Base-by-base conservation (phyloP, 2,113 vertebrate genomes). In the Callaeas wilsoni region DNA sequence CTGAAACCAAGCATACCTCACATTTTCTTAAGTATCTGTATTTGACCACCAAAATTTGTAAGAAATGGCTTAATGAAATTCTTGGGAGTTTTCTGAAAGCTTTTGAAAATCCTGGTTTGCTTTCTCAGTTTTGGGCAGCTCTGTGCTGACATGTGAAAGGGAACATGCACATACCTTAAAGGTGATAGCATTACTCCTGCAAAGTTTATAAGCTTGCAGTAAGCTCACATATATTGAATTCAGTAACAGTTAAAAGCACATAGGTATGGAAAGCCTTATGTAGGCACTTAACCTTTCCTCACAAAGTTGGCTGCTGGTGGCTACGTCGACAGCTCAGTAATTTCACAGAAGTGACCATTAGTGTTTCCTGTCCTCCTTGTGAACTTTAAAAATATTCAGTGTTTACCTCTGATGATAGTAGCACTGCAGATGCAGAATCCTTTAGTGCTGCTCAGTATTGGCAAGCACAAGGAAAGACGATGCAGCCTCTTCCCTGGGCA, bases 291-390 rank as follows among this genome's bases (percentile, higher is more conserved):
- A 77, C 53, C n/a, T 84, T 57, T 79, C 47, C 47, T 73, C 80
- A 59, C 64, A 25, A 27, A 73, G 59, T 11, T 35, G 69, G 37
- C 89, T 12, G 44, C 91, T 32, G 6, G 53, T 10, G 2, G 65
- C 75, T 49, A 0, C 26, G 57, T 41, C 0, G 11, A 77, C 96
- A 89, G 84, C 80, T 89, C 80, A 16, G 84, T 62, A 23, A 53
- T 84, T 89, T 77, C 84, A 74, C 64, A 89, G 86, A 68, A 88
- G 55, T 53, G 70, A 63, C 91, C 76, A 23, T 94, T 90, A 81
- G 64, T 25, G 64, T 74, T 95, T 96, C 91, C 96, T 96, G 93
- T 84, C 89, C 94, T 94, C 60, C 33, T 77, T n/a, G 7, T 84
- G 93, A 94, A 91, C 96, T 81, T 89, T 14, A 16, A 8, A 87